Evolutionary conservation across 2,113 vertebrate genomes (phyloP).

Genomic region (Leuciscus idus): DNA sequence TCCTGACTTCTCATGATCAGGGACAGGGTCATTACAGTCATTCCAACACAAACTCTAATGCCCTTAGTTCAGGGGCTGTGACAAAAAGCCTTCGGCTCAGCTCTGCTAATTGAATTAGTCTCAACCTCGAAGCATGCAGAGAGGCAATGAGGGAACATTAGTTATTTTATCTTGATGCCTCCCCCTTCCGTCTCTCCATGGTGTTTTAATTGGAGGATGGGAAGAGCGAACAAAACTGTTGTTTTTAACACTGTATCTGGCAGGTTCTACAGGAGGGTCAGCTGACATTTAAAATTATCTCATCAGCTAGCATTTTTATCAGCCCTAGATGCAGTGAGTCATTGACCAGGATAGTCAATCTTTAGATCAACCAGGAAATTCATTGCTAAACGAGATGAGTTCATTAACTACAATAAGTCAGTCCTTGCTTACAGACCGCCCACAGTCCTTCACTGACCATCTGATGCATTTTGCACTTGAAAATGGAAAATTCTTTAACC

Average conservation of each 20-base stretch:
- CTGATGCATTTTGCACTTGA: not conserved
- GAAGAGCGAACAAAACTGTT: slow-evolving; percentile 29
- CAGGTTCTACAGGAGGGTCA: slow-evolving; percentile 2
- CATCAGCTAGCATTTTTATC: slow-evolving; percentile 3
- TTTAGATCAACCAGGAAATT: not conserved
- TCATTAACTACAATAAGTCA: not conserved
- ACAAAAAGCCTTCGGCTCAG: slow-evolving; percentile 41
- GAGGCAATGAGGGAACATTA: slow-evolving; percentile 51
- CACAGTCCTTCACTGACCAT: not conserved
- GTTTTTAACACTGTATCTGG: slow-evolving; percentile 24
- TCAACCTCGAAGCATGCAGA: slow-evolving; percentile 49
- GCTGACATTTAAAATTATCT: not conserved
- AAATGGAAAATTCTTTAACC: not conserved
- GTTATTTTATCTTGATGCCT: slow-evolving; percentile 53
- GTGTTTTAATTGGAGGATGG: slow-evolving; percentile 36
- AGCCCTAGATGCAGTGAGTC: not conserved
- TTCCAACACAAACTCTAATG: slow-evolving; percentile 37
- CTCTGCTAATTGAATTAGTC: slow-evolving; percentile 60
- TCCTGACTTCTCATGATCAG: slow-evolving; percentile 46
- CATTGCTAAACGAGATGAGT: not conserved
- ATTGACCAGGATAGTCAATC: slow-evolving; percentile 8
- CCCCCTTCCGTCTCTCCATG: slow-evolving; percentile 11
- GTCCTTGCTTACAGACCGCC: not conserved
- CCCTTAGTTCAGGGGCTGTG: slow-evolving; percentile 42
- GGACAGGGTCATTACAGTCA: slow-evolving; percentile 47